phyloP scores from a whole-genome alignment of 2,888 invertebrate species.

The Aleiodes leptofemur region DNA sequence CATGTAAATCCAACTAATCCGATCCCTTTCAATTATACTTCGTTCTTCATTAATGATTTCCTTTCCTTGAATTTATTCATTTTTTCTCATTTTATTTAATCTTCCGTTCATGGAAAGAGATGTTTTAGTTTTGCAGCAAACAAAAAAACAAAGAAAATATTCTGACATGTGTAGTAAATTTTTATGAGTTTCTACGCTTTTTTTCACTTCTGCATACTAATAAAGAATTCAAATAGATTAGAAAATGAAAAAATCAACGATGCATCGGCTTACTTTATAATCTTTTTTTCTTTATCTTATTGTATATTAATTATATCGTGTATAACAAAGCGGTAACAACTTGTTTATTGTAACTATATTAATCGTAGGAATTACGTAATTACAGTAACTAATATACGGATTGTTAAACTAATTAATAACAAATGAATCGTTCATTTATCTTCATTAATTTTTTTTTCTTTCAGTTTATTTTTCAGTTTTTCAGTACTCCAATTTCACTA shows the following conservation, averaged over 20 bases:
- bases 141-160: conserved; percentile 47
- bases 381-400: conserved; percentile 73
- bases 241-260: conserved; percentile 72
- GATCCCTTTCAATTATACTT: conserved; percentile 44
- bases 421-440: conserved; percentile 53
- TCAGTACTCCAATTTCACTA: conserved; percentile 62
- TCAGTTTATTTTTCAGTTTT: conserved; percentile 61
- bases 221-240: conserved; percentile 54
- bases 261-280: conserved; percentile 67
- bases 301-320: conserved; percentile 74
- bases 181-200: not conserved
- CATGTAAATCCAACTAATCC: conserved; percentile 69
- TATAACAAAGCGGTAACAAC: conserved; percentile 75
- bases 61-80: not conserved
- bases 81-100: conserved; percentile 58
- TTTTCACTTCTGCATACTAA: not conserved
- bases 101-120: conserved; percentile 61
- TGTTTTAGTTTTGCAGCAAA: conserved; percentile 59
- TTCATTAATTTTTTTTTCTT: conserved; percentile 56
- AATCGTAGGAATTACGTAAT: conserved; percentile 73
- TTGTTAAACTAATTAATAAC: conserved; percentile 58
- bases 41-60: too few species aligned
- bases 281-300: conserved; percentile 60
- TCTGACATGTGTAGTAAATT: not conserved
- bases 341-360: conserved; percentile 74